Base-by-base conservation (phyloP, 2,113 vertebrate species). In the Meleagris gallopavo region DNA sequence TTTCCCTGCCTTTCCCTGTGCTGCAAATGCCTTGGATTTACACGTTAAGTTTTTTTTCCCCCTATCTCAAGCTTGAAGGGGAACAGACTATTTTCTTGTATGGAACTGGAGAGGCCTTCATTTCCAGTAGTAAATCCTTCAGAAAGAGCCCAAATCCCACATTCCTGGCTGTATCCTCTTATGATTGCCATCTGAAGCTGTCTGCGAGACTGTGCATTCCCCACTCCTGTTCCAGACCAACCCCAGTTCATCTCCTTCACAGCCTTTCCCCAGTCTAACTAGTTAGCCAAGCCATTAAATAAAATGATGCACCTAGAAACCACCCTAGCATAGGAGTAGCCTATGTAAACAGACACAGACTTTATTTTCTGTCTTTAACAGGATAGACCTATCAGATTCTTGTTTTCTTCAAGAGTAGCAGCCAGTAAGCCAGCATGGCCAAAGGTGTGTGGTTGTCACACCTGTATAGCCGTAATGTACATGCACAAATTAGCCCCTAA, bases 131-230 rank as follows among this genome's bases (percentile, higher is more conserved):
- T 8, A 52, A 90, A 46, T 10, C 10, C 45, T 36, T 30, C 7
- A 90, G 34, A 60, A 90, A 65, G 34, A 66, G 52, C 38, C 12
- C 43, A 73, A 73, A 30, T 11, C 40, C 54, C n/a, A 65, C 25
- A 11, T 2, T 22, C 30, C 17, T 62, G 48, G 6, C 11, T 90
- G 13, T 14, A 48, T 0, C 1, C 1, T 69, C 6, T 22, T 58
- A 18, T 58, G 73, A 29, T 5, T 34, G 10, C 29, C 64, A 32
- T 9, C 29, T 46, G 41, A 48, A 22, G 14, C 34, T 54, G 45
- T 13, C 22, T 57, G 48, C n/a, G 21, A 15, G n/a, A 24, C 40
- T 55, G 27, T 30, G 67, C 6, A 3, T 46, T 70, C n/a, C 29
- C 17, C 14, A 38, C 16, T 50, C 21, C 34, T 73, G 6, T 29